Base-by-base conservation (phyloP, 2,113 vertebrate genomes). In the Pangasianodon gigas region DNA sequence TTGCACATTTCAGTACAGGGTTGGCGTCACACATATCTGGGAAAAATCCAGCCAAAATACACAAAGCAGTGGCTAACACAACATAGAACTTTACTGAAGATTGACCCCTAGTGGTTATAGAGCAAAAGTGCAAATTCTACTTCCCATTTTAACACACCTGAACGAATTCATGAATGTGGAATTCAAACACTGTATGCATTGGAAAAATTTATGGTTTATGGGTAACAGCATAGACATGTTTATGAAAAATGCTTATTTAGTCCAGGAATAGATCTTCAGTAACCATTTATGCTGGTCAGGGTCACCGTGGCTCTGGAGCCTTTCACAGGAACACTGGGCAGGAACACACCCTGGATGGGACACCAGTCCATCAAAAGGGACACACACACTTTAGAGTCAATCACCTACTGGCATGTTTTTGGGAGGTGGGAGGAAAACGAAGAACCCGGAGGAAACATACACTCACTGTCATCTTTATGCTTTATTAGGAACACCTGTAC, bases 21-120 rank as follows among this genome's bases (percentile, higher is more conserved):
- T 14, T 37, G 18, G 13, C 4, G n/a, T 56, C 54, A 10, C 4
- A 44, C 54, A 84, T 6, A 56, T 6, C 9, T 60, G 54, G 32
- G 56, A 84, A 84, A 37, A 74, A 32, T 44, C 41, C 62, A 69
- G 13, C 13, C 65, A 44, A 74, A 56, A 21, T 67, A 24, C 32
- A 51, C 13, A 87, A 16, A 24, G 13, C 21, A 65, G 52, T 6
- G 44, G 14, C 3, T 58, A 24, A 58, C 41, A 11, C 0, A 60
- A n/a, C 0, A 3, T 32, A 52, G 24, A 46, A n/a, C 29, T 2
- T 77, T 9, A 46, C 74, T 62, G 18, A 54, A 46, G 21, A 84
- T 2, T 19, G 24, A 74, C 87, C 58, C 41, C 87, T 89, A 69
- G 80, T 48, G 87, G 87, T 69, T 21, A 21, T 10, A 14, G 29